phyloP scores from a whole-genome alignment of 2,113 vertebrate species.

The Perca fluviatilis region DNA sequence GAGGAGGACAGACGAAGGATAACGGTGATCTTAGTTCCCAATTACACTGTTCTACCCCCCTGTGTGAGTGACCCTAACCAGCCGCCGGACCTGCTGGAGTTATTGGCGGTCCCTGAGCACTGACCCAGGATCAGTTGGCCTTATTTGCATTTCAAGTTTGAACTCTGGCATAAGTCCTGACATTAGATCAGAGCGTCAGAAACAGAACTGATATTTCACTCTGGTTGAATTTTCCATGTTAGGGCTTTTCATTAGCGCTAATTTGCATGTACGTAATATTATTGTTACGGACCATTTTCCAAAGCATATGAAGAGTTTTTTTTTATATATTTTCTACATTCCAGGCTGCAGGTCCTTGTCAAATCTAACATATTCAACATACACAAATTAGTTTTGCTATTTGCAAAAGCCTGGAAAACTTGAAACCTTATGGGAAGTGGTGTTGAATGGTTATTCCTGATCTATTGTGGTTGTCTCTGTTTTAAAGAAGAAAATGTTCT shows the following conservation, averaged over 20 bases:
- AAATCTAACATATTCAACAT: background rate
- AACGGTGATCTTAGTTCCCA: constrained; percentile 89
- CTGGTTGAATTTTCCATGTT: constrained; percentile 13
- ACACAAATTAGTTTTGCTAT: constrained; percentile 3
- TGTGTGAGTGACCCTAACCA: constrained; percentile 79
- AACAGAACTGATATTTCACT: constrained; percentile 19
- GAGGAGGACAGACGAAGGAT: constrained; percentile 74
- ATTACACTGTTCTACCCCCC: constrained; percentile 79
- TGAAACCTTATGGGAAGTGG: background rate
- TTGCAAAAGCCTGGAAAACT: background rate
- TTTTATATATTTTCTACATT: background rate
- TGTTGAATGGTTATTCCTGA: constrained; percentile 8
- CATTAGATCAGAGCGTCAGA: background rate
- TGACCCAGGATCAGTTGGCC: constrained; percentile 59
- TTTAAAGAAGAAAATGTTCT: constrained; percentile 13
- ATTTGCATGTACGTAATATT: background rate
- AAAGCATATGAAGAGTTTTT: background rate
- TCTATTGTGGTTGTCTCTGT: background rate
- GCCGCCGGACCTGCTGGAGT: constrained; percentile 41
- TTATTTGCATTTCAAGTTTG: background rate
- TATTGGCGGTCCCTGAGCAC: constrained; percentile 55
- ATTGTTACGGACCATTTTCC: background rate
- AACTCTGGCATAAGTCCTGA: background rate
- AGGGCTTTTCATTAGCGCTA: background rate
- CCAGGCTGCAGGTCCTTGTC: background rate